Evolutionary conservation across 1,140 invertebrate genomes (phyloP), one percentile per base, ranked within the genome.

Genomic region (Drosophila rufa): DNA sequence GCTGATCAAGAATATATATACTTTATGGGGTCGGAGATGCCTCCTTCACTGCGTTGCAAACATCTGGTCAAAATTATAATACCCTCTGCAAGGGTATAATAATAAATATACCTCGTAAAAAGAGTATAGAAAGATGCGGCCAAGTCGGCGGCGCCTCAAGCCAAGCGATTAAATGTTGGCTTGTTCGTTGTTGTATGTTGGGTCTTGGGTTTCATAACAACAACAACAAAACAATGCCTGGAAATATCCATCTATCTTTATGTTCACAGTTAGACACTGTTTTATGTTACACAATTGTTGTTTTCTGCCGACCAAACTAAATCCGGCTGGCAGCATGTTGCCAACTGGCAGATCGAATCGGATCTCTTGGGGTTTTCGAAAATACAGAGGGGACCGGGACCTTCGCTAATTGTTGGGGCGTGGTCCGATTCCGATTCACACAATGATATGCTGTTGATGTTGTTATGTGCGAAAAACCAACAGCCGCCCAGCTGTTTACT

Each of bases 181-280:
- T 48, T 68, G 69, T 62, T 75, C 42, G 38, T 73, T 67, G 61
- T 17, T 33, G 65, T 67, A 47, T 9, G 56, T 46, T 45, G 27
- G 64, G 81, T 65, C 83, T 86, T 82, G 66, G 77, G 83, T 86
- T 86, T 86, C 83, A 89, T 87, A 87, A 84, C 80, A 84, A 89
- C 80, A 82, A 17, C 36, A 42, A 60, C 6, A 57, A 75, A 77
- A 87, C 84, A 87, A 87, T 90, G 85, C 85, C 77, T 84, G 85
- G 77, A 89, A 89, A 84, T 90, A 74, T 56, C 84, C 86, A 78
- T 89, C 80, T 83, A 73, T 76, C 74, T 76, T 50, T 43, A 27
- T 65, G 58, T 65, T 76, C 40, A 65, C 74, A 57, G 48, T 66
- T 57, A 56, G 50, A 42, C 43, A 40, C 48, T 75, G 40, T 76